Base-by-base conservation (phyloP, 2,888 invertebrate genomes). In the Drosophila melanosoma region DNA sequence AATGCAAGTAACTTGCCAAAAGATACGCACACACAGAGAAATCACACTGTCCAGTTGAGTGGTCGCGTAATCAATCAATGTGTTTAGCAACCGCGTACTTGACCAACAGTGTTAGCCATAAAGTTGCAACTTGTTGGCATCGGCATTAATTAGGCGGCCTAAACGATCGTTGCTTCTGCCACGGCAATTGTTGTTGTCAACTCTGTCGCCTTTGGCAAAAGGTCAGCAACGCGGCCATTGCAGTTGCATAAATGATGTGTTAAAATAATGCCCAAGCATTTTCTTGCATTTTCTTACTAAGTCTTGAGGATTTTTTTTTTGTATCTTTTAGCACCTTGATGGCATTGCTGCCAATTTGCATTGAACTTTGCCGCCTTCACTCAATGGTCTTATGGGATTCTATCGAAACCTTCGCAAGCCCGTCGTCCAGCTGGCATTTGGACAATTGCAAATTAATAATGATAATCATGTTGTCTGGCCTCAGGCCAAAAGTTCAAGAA, bases 371-470 rank as follows among this genome's bases (percentile, higher is more conserved):
- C 71, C 87, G 89, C 69, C 77, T 76, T 63, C 64, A 26, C 59
- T 65, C 54, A 63, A 49, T 71, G 64, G 45, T 66, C 68, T 78
- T 69, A 61, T 54, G 65, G 58, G 62, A 60, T 75, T 75, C 80
- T 78, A 81, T 78, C 67, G 73, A 52, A 75, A 71, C 68, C 73
- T 69, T 76, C 61, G 61, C 52, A 56, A 52, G 48, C 63, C 49
- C 61, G 45, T 57, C 62, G 61, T 57, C 57, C 72, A 75, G 76
- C 69, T 68, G 64, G 73, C 81, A 68, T 64, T 49, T 61, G 38
- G 69, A 82, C 79, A 84, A 77, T 87, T 84, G 69, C 72, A 83
- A 83, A 88, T 87, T 88, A 88, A 83, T 79, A 75, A 62, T 69
- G 53, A 69, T 75, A 69, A 74, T 74, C 45, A 57, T 69, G 59